Percentiles rank a stretch among this genome's conserved stretches.
Conservation (phyloP, 2,888 invertebrate genomes). For the Melanostoma scalare region DNA sequence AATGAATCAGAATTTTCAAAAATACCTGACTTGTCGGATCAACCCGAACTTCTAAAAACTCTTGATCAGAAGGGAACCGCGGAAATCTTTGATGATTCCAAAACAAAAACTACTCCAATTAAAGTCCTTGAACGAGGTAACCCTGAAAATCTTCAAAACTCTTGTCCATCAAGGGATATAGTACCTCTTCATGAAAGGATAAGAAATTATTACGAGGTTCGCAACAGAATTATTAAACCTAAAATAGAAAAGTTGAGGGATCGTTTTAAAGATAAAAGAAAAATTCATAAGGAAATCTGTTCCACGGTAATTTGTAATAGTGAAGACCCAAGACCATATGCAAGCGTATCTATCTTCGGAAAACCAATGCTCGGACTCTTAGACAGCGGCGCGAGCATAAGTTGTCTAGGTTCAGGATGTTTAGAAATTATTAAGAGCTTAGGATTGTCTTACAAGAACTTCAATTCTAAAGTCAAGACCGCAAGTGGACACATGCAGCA, state of each 20-base stretch:
- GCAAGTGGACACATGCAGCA: conserved; percentile 21
- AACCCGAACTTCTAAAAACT: not conserved
- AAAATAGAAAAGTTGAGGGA: conserved; percentile 1
- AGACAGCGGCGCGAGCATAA: conserved; percentile 20
- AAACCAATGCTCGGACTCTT: conserved; percentile 16
- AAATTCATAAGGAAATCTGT: conserved; percentile 6
- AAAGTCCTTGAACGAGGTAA: not conserved
- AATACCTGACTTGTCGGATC: not conserved
- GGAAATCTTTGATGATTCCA: not conserved
- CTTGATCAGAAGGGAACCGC: not conserved
- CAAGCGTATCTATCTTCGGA: conserved; percentile 9
- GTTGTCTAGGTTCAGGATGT: conserved; percentile 19
- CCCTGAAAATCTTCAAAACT: not conserved
- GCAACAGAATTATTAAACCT: not conserved
- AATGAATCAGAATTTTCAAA: not conserved
- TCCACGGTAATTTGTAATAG: not conserved
- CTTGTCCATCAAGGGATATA: not conserved
- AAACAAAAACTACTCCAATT: not conserved
- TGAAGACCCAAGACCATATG: conserved; percentile 26
- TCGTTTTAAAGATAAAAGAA: not conserved
- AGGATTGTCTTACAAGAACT: not conserved
- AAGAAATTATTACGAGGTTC: conserved; percentile 10
- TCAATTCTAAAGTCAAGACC: conserved; percentile 2
- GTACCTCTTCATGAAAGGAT: conserved; percentile 10
- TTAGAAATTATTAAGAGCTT: not conserved